A percentile compares a stretch with the other conserved stretches of the same genome.
phyloP scores from a whole-genome alignment of 2,888 invertebrate genomes.

The Standfussiana lucernea region DNA sequence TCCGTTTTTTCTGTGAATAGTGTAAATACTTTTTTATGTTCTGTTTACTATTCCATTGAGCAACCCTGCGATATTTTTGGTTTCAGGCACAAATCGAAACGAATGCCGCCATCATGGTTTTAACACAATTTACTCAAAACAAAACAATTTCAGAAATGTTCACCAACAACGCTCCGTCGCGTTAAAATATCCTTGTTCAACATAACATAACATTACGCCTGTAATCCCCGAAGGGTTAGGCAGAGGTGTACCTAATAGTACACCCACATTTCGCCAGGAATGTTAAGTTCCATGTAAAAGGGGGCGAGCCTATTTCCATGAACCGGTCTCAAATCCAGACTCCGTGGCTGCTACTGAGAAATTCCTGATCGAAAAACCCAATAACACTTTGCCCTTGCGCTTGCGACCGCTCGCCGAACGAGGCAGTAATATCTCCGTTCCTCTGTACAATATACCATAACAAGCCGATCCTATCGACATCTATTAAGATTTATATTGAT shows the following conservation, averaged over 20 bases:
- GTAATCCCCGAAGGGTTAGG: background rate
- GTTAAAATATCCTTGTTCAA: too few relatives aligned
- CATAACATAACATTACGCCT: too few relatives aligned
- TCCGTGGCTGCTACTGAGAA: background rate
- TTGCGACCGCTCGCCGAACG: background rate
- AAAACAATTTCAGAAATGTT: background rate
- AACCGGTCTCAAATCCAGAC: background rate
- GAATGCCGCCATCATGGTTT: background rate
- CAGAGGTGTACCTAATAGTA: background rate
- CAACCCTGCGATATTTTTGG: background rate
- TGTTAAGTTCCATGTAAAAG: background rate
- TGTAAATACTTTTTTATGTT: background rate
- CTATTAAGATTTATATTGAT: conserved; percentile 19
- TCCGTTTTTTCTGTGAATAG: background rate
- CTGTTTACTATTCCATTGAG: background rate
- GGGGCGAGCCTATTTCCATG: background rate
- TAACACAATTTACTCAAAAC: background rate
- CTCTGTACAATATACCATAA: background rate
- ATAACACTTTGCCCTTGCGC: background rate
- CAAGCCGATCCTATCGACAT: background rate
- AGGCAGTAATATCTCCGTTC: background rate
- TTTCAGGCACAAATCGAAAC: background rate
- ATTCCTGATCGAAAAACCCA: background rate
- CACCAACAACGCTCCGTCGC: too few relatives aligned
- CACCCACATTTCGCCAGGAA: too few relatives aligned